phyloP scores from a whole-genome alignment of 2,888 invertebrate genomes.

The Halocaridina rubra region DNA sequence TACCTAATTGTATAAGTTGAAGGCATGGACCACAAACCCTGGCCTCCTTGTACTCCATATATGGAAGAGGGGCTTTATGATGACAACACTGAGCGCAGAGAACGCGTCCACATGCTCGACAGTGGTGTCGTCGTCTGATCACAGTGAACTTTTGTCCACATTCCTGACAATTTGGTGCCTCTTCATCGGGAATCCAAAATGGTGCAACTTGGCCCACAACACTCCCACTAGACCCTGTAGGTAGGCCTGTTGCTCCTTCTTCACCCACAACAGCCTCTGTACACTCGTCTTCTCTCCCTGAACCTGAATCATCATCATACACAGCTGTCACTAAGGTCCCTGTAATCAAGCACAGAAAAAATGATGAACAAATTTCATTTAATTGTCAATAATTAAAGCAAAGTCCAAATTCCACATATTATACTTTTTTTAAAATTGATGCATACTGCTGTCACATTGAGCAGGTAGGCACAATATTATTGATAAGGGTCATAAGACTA shows the following conservation, averaged over 20 bases:
- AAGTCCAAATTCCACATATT: too few relatives aligned
- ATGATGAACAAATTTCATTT: too few relatives aligned
- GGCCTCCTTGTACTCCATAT: constrained; percentile 80
- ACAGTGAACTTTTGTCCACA: constrained; percentile 85
- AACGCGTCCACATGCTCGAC: constrained; percentile 83
- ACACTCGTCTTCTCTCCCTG: constrained; percentile 34
- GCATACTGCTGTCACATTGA: too few relatives aligned
- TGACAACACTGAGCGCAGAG: constrained; percentile 83
- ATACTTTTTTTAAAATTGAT: too few relatives aligned
- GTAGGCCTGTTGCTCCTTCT: neutral
- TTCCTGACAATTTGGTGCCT: constrained; percentile 76
- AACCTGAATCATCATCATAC: constrained; percentile 53
- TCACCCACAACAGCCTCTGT: neutral
- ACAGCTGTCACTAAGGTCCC: constrained; percentile 63
- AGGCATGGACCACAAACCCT: constrained; percentile 81
- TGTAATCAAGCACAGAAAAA: too few relatives aligned
- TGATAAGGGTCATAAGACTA: too few relatives aligned
- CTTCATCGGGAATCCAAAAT: constrained; percentile 87
- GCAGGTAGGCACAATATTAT: too few relatives aligned
- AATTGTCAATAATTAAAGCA: too few relatives aligned
- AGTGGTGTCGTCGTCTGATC: constrained; percentile 83
- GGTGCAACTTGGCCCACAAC: constrained; percentile 80
- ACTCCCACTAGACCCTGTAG: neutral
- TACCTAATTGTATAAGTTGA: constrained; percentile 63
- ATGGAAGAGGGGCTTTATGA: constrained; percentile 78